These are phyloP conservation scores for Ptychoptera contaminata DNA, from an alignment of 2,888 invertebrate species.

Conservation along the genomic window DNA sequence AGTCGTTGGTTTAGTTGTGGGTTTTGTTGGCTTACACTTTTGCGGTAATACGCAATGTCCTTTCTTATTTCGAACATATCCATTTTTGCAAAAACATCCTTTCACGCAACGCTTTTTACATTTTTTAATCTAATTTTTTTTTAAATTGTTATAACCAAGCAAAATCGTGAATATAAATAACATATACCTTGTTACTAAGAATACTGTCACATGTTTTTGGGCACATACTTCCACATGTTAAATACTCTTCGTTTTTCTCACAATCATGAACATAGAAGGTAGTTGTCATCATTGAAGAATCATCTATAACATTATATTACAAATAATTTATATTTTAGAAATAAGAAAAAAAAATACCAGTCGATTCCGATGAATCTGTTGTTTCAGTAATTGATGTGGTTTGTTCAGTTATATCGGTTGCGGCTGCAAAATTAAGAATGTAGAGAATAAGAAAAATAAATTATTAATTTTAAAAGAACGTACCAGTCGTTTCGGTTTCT, in stretches of 20 bases:
- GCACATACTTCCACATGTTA: background rate
- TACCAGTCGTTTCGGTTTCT: too few species aligned
- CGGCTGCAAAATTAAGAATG: too few species aligned
- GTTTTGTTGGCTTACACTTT: background rate
- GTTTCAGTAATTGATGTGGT: too few species aligned
- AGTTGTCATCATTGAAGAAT: too few species aligned
- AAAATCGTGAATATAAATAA: too few species aligned
- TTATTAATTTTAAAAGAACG: too few species aligned
- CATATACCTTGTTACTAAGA: background rate
- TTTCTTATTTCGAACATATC: background rate
- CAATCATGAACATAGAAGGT: background rate
- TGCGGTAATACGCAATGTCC: background rate
- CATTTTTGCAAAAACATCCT: conserved; percentile 1
- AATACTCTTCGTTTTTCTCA: background rate
- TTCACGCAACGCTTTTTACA: background rate
- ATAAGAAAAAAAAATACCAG: too few species aligned
- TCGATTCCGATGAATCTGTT: too few species aligned
- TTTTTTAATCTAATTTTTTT: background rate
- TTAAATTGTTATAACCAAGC: background rate
- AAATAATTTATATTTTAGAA: too few species aligned
- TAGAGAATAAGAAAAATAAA: too few species aligned
- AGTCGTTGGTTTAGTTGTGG: background rate
- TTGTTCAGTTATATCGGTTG: too few species aligned
- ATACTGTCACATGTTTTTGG: background rate
- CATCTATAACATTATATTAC: too few species aligned